Evolutionary conservation across 2,888 invertebrate genomes (phyloP).

Genomic region (Drosophila anomelani): DNA sequence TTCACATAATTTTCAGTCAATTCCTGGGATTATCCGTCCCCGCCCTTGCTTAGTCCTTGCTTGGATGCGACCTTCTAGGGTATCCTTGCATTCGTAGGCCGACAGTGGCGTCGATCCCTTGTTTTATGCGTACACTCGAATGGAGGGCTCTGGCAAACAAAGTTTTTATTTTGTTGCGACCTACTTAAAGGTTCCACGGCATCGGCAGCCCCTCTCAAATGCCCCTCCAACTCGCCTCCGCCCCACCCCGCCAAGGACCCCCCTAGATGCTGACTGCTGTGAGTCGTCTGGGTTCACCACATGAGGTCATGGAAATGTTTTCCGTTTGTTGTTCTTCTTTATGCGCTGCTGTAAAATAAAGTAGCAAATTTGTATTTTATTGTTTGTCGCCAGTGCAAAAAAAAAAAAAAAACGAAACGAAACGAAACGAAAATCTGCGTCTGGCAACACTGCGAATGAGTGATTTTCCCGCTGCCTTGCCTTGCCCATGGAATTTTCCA

Average conservation of each 20-base stretch:
- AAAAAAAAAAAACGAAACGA: constrained; percentile 1
- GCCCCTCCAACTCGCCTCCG: neutral
- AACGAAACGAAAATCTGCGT: constrained; percentile 25
- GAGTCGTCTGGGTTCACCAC: constrained; percentile 46
- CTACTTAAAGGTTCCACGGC: constrained; percentile 36
- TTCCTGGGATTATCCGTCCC: constrained; percentile 33
- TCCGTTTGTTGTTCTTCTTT: constrained; percentile 48
- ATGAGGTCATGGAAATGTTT: constrained; percentile 56
- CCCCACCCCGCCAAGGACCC: neutral
- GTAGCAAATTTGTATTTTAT: constrained; percentile 55
- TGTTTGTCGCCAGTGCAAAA: constrained; percentile 37
- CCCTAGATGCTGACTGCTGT: constrained; percentile 27
- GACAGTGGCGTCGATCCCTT: constrained; percentile 9
- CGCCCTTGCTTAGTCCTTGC: neutral
- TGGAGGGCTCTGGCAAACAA: constrained; percentile 45
- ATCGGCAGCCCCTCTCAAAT: neutral
- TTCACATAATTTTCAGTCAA: constrained; percentile 44
- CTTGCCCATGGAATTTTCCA: constrained; percentile 35
- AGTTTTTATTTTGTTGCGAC: constrained; percentile 48
- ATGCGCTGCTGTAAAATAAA: constrained; percentile 55
- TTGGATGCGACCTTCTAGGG: constrained; percentile 25
- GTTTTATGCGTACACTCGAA: constrained; percentile 38
- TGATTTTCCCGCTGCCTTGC: constrained; percentile 26
- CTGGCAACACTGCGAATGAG: constrained; percentile 48
- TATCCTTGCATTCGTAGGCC: constrained; percentile 30